phyloP scores from a whole-genome alignment of 2,797 vertebrate species.

The Sphenopsis melanotis region DNA sequence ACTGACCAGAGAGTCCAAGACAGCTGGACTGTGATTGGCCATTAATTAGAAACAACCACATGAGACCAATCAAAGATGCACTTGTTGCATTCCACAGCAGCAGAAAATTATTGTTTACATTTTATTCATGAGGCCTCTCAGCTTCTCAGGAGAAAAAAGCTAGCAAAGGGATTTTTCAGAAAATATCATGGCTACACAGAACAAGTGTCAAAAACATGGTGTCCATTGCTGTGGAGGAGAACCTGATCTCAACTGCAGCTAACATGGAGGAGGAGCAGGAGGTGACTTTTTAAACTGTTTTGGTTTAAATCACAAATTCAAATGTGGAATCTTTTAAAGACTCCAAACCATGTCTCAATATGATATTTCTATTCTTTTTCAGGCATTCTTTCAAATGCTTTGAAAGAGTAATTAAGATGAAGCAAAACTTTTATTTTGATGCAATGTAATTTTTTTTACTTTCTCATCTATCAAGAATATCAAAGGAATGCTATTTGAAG shows the following conservation, averaged over 20 bases:
- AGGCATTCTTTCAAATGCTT: background rate
- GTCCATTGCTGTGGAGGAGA: background rate
- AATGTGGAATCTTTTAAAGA: background rate
- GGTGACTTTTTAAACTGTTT: background rate
- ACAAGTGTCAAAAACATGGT: fast-evolving
- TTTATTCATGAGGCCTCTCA: too few relatives aligned
- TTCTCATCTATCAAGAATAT: background rate
- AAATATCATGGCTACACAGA: too few relatives aligned
- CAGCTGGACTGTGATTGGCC: too few relatives aligned
- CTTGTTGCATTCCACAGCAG: too few relatives aligned
- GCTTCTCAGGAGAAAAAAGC: too few relatives aligned
- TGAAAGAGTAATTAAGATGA: background rate
- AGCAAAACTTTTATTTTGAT: background rate
- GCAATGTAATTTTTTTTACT: background rate
- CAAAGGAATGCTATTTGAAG: background rate
- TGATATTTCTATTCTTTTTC: fast-evolving
- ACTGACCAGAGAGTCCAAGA: too few relatives aligned
- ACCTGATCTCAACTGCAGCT: background rate
- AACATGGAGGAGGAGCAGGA: background rate
- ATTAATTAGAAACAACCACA: too few relatives aligned
- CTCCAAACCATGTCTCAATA: background rate
- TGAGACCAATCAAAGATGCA: too few relatives aligned
- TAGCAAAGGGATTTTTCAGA: too few relatives aligned
- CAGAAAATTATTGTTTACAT: too few relatives aligned
- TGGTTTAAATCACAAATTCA: background rate